Percentiles rank a stretch among this genome's conserved stretches.
Conservation (phyloP, 2,113 vertebrate genomes). For the Gadus chalcogrammus region DNA sequence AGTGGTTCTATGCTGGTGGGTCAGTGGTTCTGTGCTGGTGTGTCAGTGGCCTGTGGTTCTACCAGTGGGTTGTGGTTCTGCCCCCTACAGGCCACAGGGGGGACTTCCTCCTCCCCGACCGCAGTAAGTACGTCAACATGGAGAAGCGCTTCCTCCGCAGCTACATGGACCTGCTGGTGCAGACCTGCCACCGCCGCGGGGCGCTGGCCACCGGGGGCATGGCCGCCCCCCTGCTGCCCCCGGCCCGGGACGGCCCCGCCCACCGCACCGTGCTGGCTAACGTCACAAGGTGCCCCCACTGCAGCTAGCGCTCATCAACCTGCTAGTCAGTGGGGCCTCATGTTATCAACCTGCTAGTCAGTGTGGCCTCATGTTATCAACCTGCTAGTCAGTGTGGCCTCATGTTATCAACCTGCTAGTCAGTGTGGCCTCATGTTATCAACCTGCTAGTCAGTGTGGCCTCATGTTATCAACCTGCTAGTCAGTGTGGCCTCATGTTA, state of each 20-base stretch:
- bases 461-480: no score
- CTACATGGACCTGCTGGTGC: conserved; percentile 72
- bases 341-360: no score
- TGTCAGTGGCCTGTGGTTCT: neutral
- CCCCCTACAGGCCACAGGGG: conserved; percentile 49
- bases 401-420: no score
- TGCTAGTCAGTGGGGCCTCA: no score
- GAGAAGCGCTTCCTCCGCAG: conserved; percentile 75
- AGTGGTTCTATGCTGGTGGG: no score
- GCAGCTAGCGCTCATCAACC: no score
- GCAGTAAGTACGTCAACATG: conserved; percentile 80
- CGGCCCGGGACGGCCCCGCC: conserved; percentile 39
- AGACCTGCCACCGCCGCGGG: conserved; percentile 63
- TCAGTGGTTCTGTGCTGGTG: no score
- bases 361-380: no score
- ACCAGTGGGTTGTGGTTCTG: neutral
- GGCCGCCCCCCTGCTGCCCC: conserved; percentile 66
- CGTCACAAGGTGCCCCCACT: conserved; percentile 60
- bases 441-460: no score
- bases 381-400: no score
- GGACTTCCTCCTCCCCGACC: conserved; percentile 77
- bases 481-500: no score
- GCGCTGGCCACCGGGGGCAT: conserved; percentile 75
- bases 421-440: no score
- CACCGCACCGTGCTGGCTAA: conserved; percentile 56